These are phyloP conservation scores for Trichomycterus rosablanca DNA, from an alignment of 2,113 vertebrate species.

Conservation along the genomic window DNA sequence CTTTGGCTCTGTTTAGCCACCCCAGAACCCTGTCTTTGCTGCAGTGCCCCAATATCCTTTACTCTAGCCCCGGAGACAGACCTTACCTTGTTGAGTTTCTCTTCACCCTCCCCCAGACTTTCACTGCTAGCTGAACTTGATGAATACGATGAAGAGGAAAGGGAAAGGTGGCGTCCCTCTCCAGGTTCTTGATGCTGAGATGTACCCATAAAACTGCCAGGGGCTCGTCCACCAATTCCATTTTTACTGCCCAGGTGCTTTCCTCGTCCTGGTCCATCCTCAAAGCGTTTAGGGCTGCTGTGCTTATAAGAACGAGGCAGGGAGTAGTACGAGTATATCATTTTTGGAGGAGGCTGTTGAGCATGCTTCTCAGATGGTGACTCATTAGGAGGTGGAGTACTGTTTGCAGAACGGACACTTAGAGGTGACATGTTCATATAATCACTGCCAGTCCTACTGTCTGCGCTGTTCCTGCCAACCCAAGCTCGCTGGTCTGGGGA, in stretches of 20 bases:
- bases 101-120: constrained; percentile 71
- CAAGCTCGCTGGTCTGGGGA: constrained; percentile 70
- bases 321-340: constrained; percentile 71
- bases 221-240: constrained; percentile 32
- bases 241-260: constrained; percentile 49
- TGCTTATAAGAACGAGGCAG: constrained; percentile 71
- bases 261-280: constrained; percentile 59
- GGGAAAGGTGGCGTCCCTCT: constrained; percentile 56
- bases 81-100: constrained; percentile 46
- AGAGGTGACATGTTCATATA: constrained; percentile 81
- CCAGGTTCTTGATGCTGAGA: constrained; percentile 29
- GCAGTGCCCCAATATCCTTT: constrained; percentile 37
- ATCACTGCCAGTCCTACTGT: constrained; percentile 63
- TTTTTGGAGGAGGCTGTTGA: constrained; percentile 63
- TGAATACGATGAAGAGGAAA: constrained; percentile 71
- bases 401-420: constrained; percentile 61
- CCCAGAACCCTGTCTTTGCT: constrained; percentile 55
- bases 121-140: constrained; percentile 76
- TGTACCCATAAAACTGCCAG: constrained; percentile 33
- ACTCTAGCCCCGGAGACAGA: constrained; percentile 38
- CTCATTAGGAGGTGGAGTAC: constrained; percentile 60
- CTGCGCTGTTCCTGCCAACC: constrained; percentile 62
- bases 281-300: constrained; percentile 55
- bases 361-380: constrained; percentile 48
- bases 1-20: constrained; percentile 55